phyloP scores from a whole-genome alignment of 2,113 vertebrate species.

The Cinclus cinclus region DNA sequence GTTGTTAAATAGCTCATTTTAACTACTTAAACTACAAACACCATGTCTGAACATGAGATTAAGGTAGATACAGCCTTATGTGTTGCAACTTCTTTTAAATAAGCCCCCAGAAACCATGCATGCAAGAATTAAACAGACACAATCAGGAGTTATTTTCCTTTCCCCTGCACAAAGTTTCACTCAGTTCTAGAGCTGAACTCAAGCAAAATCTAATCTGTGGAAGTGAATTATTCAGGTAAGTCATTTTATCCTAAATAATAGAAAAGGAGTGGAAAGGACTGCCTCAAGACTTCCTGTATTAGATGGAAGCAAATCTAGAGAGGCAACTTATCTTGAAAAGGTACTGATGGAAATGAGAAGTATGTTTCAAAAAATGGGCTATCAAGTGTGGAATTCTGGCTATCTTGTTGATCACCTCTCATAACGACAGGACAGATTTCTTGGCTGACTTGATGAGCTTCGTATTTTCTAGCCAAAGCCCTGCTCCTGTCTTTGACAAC shows the following conservation, averaged over 20 bases:
- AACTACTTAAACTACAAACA: not conserved
- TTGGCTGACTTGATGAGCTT: not conserved
- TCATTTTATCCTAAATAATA: not conserved
- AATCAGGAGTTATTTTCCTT: not conserved
- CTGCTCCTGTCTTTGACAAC: not conserved
- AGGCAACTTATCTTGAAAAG: not conserved
- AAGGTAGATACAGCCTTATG: not conserved
- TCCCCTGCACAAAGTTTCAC: not conserved
- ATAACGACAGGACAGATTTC: not conserved
- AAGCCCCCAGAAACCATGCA: not conserved
- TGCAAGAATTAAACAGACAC: not conserved
- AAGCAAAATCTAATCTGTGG: not conserved
- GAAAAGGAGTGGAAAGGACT: not conserved
- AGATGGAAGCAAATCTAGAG: not conserved
- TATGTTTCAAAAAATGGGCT: not conserved
- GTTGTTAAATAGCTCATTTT: not conserved
- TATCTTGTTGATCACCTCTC: not conserved
- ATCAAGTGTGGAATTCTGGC: not conserved
- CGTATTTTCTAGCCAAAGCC: not conserved
- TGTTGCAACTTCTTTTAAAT: not conserved
- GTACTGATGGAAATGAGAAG: not conserved
- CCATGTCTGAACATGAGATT: slow-evolving; percentile 9
- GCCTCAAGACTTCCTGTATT: not conserved
- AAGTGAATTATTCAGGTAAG: not conserved
- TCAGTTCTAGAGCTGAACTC: not conserved